Evolutionary conservation across 2,888 invertebrate species (phyloP), one percentile per base, ranked within the genome.

Genomic region (Latrodectus elegans): DNA sequence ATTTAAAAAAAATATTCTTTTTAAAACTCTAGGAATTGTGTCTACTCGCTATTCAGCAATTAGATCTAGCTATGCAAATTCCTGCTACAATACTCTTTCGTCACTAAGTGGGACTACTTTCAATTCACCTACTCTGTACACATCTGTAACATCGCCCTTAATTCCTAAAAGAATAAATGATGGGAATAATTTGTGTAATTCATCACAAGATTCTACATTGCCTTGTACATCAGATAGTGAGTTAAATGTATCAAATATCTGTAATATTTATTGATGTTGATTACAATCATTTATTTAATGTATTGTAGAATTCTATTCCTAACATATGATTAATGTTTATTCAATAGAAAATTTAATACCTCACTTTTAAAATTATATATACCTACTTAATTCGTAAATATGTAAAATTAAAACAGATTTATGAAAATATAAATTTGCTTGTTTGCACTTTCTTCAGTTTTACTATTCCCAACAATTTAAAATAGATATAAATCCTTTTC

Each of bases 61-160:
- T 68, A 73, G 73, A 49, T n/a, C 68, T 72, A 72, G 77, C 68
- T 84, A 67, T 26, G 49, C 15, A n/a, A 85, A 76, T 67, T 72
- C 72, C 14, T 65, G 79, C 14, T 88, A 88, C 74, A 89, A 89
- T 55, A 89, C 89, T 26, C 75, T 89, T 53, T 88, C 88, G 17
- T 89, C 85, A 17, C n/a, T 82, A n/a, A 79, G 88, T 74, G 88
- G 84, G 38, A 38, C 76, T 65, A 82, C 88, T 60, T 49, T 81
- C 14, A 79, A 53, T 60, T 78, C 82, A 67, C 15, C 72, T 64
- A 17, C 70, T 80, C 76, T 60, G 51, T 76, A 80, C 72, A n/a
- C 76, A n/a, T 55, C 53, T 72, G 26, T 73, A n/a, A 51, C 77
- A 22, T 55, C 73, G 38, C 60, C 73, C 4, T 67, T 70, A 55